Base-by-base conservation (phyloP, 2,113 vertebrate genomes). In the Osmerus mordax region DNA sequence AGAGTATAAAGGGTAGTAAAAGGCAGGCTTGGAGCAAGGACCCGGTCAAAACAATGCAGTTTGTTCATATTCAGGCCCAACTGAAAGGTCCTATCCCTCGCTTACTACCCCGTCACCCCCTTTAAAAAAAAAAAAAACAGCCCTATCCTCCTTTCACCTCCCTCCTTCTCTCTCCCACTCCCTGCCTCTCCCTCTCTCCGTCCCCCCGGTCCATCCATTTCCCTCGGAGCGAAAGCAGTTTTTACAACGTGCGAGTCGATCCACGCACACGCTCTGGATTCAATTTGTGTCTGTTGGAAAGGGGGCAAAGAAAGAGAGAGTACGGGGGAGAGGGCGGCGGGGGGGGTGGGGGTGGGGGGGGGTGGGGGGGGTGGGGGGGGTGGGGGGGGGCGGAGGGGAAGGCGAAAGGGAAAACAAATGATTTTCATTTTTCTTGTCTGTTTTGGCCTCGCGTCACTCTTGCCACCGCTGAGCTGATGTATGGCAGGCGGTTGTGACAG, bases 1-100 rank as follows among this genome's bases (percentile, higher is more conserved):
- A 9, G 81, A 83, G 79, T 70, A 90, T 89, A 91, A 92, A 91
- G 69, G 86, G 81, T 80, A 87, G 86, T 81, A 76, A 89, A 91
- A 82, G 78, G 74, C 77, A 80, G 88, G 88, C 83, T 81, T 41
- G 70, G 79, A 79, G 87, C 77, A 81, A 75, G 89, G 84, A 87
- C 84, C 77, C 88, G 76, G 84, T 84, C 81, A 62, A 82, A 87
- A 90, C 89, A 91, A 89, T 87, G 88, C 70, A 81, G 88, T 89
- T 89, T 91, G 81, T 90, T 89, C 84, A 90, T 87, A 91, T 91
- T 86, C 80, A 88, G 79, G 87, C 29, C 81, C 19, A 76, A 62
- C 86, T 85, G 79, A 90, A 89, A 86, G 81, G 75, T 74, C 71
- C 80, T 9, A 21, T 80, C 76, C 83, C 67, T 77, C 85, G 75